These are phyloP conservation scores for Thecocarcelia acutangulata DNA, from an alignment of 2,888 invertebrate species.

Conservation along the genomic window DNA sequence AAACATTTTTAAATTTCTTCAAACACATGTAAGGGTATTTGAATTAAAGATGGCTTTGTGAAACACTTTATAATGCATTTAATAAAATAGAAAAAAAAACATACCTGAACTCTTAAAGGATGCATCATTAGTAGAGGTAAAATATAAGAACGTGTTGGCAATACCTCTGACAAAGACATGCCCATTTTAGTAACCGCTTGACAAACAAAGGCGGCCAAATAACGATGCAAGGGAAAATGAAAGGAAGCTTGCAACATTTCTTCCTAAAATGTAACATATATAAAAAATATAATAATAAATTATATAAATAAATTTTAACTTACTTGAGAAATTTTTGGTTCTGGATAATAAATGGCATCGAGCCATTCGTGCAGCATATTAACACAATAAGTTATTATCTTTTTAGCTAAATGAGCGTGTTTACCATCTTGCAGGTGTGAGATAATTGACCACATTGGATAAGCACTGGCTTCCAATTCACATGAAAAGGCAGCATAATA, in stretches of 20 bases:
- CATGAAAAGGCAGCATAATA: slow-evolving; percentile 99
- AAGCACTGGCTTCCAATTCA: slow-evolving; percentile 97
- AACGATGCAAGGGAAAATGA: slow-evolving; percentile 97
- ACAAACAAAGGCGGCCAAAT: slow-evolving; percentile 92
- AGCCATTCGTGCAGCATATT: slow-evolving; percentile 93
- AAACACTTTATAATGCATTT: too few species aligned
- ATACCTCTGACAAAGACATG: slow-evolving; percentile 88
- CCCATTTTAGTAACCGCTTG: slow-evolving; percentile 92
- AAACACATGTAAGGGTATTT: too few species aligned
- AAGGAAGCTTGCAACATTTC: slow-evolving; percentile 95
- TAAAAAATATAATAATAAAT: slow-evolving; percentile 10
- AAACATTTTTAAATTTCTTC: too few species aligned
- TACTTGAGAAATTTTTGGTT: slow-evolving; percentile 83
- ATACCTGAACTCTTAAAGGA: slow-evolving; percentile 95
- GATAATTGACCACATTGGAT: slow-evolving; percentile 98
- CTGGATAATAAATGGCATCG: slow-evolving; percentile 89
- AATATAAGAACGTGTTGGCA: slow-evolving; percentile 89
- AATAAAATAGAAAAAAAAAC: slow-evolving; percentile 75
- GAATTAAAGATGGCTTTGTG: too few species aligned
- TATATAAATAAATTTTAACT: slow-evolving; percentile 22
- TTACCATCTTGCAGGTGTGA: slow-evolving; percentile 90
- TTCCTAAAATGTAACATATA: slow-evolving; percentile 82
- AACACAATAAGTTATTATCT: slow-evolving; percentile 89
- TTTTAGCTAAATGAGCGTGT: slow-evolving; percentile 88
- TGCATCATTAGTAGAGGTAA: slow-evolving; percentile 93